Conservation (phyloP, 2,888 invertebrate species). For the Cephus nigrinus region DNA sequence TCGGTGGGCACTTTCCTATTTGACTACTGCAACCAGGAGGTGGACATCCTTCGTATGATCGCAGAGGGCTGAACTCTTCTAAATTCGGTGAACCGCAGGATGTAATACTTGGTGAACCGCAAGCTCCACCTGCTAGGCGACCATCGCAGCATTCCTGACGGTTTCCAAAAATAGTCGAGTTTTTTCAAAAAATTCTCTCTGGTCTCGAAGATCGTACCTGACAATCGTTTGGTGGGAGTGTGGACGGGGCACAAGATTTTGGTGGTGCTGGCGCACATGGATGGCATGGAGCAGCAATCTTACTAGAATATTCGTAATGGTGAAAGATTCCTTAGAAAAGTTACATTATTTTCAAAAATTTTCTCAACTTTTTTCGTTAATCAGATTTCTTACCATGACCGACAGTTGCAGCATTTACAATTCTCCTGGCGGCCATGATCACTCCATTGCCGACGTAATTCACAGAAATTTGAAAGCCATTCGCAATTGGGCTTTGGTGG, state of each 20-base stretch:
- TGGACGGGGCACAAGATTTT: constrained; percentile 20
- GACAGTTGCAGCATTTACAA: constrained; percentile 53
- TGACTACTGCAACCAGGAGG: constrained; percentile 13
- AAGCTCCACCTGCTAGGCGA: constrained; percentile 37
- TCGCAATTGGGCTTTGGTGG: constrained; percentile 54
- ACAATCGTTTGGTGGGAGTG: constrained; percentile 22
- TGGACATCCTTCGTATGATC: constrained; percentile 22
- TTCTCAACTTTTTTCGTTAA: background rate
- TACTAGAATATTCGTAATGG: constrained; percentile 24
- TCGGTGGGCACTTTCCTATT: background rate
- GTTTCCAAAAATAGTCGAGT: constrained; percentile 2
- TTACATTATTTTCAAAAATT: background rate
- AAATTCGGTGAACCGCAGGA: background rate
- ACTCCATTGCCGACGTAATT: constrained; percentile 57
- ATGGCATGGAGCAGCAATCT: constrained; percentile 39
- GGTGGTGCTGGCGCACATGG: constrained; percentile 31
- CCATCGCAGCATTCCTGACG: constrained; percentile 29
- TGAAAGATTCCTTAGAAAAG: background rate
- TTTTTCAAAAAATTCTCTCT: background rate
- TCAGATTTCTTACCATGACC: constrained; percentile 33
- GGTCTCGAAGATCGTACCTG: constrained; percentile 31
- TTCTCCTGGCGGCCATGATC: constrained; percentile 47
- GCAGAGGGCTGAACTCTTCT: background rate
- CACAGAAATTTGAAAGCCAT: constrained; percentile 53
- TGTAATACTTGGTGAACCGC: constrained; percentile 8